Conservation (phyloP, 2,888 invertebrate genomes). For the Hypomecis atomaria region DNA sequence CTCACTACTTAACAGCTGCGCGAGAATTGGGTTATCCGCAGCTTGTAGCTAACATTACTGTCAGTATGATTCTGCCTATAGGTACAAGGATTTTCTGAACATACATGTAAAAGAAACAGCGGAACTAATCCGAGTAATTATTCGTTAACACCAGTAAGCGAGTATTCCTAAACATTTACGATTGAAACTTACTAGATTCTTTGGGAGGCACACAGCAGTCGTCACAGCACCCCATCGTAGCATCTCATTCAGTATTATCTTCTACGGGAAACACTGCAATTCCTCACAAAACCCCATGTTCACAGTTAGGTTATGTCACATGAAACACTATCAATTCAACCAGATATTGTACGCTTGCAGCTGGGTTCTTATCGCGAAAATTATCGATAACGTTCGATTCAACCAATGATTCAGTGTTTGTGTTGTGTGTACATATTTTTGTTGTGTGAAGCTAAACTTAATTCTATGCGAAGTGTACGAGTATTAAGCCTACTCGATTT, state of each 20-base stretch:
- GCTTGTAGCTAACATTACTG: no score
- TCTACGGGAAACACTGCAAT: slow-evolving; percentile 2
- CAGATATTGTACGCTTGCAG: slow-evolving; percentile 16
- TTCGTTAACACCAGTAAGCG: no score
- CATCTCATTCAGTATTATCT: slow-evolving; percentile 15
- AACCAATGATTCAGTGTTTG: slow-evolving; percentile 27
- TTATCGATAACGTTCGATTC: slow-evolving; percentile 35
- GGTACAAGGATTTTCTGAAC: no score
- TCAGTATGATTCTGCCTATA: no score
- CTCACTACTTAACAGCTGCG: no score
- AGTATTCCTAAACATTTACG: no score
- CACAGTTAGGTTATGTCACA: slow-evolving; percentile 33
- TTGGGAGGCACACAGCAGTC: slow-evolving; percentile 67
- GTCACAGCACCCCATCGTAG: slow-evolving; percentile 68
- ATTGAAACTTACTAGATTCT: slow-evolving; percentile 70
- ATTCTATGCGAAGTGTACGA: background rate
- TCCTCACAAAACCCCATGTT: slow-evolving; percentile 9
- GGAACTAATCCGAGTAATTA: no score
- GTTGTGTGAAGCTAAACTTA: background rate
- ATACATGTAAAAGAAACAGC: no score
- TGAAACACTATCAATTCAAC: slow-evolving; percentile 22
- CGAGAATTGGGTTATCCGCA: no score
- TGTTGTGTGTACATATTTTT: slow-evolving; percentile 14
- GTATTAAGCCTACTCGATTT: slow-evolving; percentile 17
- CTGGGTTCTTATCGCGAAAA: slow-evolving; percentile 31